These are phyloP conservation scores for Adelognathus sp. DNA, from an alignment of 2,888 invertebrate genomes.

Conservation along the genomic window DNA sequence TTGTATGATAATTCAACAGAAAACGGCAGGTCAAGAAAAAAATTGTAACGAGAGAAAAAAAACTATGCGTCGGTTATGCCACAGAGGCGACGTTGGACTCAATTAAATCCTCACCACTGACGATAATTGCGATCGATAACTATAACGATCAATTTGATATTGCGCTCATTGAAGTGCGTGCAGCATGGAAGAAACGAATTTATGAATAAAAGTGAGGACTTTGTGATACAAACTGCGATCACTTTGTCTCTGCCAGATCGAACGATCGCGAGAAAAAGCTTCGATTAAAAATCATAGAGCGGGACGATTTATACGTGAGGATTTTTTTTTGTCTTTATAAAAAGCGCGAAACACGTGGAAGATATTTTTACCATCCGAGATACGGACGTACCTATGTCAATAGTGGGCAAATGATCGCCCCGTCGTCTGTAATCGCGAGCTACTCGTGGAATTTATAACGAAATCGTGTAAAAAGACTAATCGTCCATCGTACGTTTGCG, in stretches of 20 bases:
- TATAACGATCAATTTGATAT: background rate
- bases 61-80: background rate
- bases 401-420: background rate
- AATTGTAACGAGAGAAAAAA: background rate
- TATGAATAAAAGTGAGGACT: conserved; percentile 1
- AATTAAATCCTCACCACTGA: background rate
- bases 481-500: background rate
- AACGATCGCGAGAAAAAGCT: background rate
- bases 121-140: background rate
- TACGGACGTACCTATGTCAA: background rate
- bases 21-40: background rate
- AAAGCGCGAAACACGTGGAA: too few relatives aligned
- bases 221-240: too few relatives aligned
- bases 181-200: background rate
- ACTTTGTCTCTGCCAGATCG: too few relatives aligned
- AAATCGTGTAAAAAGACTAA: background rate
- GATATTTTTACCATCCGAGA: background rate
- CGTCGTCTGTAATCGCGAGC: background rate
- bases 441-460: background rate
- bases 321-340: too few relatives aligned
- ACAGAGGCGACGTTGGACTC: background rate
- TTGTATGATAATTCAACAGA: background rate
- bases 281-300: background rate
- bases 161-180: background rate
- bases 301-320: background rate